These are phyloP conservation scores for Myotis daubentonii DNA, from an alignment of 2,797 vertebrate species.

Conservation along the genomic window DNA sequence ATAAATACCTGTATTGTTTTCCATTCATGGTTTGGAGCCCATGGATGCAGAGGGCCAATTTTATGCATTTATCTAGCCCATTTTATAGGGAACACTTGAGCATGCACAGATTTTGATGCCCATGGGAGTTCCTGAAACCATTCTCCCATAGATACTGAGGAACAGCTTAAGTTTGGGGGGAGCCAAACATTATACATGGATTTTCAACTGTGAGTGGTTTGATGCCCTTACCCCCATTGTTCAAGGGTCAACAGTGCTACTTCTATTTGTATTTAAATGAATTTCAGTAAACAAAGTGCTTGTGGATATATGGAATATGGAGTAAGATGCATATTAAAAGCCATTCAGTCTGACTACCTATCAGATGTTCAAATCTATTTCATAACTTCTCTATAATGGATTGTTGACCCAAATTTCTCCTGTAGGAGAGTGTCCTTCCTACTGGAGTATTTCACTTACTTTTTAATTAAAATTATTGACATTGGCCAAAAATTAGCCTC, in stretches of 20 bases:
- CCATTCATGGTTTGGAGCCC: not conserved
- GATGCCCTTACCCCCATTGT: not conserved
- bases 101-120: not conserved
- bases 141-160: not conserved
- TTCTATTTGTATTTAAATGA: slow-evolving; percentile 38
- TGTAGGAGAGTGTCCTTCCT: not conserved
- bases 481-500: not conserved
- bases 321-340: not conserved
- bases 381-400: not conserved
- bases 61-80: not conserved
- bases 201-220: not conserved
- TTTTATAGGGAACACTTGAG: not conserved
- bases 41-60: not conserved
- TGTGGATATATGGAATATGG: not conserved
- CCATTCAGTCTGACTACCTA: not conserved
- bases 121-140: not conserved
- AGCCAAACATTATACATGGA: not conserved
- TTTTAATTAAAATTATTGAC: slow-evolving; percentile 5
- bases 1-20: not conserved
- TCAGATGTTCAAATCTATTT: not conserved
- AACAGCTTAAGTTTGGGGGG: not conserved
- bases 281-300: not conserved
- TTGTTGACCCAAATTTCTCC: not conserved
- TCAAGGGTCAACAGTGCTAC: not conserved
- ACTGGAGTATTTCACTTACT: not conserved